Percentiles rank a stretch among this genome's conserved stretches.
Evolutionary conservation across 2,113 vertebrate genomes (phyloP).

Genomic region (Nasalis larvatus): DNA sequence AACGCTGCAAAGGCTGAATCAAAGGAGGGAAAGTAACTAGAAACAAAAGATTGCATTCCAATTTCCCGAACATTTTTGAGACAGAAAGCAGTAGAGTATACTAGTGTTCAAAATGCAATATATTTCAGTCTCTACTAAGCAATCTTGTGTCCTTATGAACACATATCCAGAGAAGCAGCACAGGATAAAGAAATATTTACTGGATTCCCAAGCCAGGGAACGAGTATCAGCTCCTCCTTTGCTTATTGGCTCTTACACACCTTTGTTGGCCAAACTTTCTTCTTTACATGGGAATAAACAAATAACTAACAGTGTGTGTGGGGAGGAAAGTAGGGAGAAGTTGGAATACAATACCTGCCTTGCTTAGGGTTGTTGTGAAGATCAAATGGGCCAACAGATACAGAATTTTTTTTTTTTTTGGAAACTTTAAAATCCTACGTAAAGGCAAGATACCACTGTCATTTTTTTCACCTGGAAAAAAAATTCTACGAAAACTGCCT

Average conservation of each 20-base stretch:
- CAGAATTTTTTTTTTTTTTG: neutral
- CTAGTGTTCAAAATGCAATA: neutral
- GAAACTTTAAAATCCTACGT: neutral
- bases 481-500: neutral
- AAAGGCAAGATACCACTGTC: neutral
- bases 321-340: neutral
- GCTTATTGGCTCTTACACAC: neutral
- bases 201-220: no score
- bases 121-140: neutral
- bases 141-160: neutral
- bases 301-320: neutral
- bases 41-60: neutral
- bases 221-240: no score
- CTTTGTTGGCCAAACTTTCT: neutral
- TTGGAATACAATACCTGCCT: neutral
- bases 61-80: neutral
- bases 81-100: neutral
- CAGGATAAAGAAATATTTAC: neutral
- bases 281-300: neutral
- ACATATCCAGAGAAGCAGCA: neutral
- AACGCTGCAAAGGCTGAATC: neutral
- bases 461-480: neutral
- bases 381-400: neutral
- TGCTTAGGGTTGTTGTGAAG: no score
- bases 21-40: neutral